These are phyloP conservation scores for Mustelus asterias DNA, from an alignment of 2,113 vertebrate species.

Conservation along the genomic window DNA sequence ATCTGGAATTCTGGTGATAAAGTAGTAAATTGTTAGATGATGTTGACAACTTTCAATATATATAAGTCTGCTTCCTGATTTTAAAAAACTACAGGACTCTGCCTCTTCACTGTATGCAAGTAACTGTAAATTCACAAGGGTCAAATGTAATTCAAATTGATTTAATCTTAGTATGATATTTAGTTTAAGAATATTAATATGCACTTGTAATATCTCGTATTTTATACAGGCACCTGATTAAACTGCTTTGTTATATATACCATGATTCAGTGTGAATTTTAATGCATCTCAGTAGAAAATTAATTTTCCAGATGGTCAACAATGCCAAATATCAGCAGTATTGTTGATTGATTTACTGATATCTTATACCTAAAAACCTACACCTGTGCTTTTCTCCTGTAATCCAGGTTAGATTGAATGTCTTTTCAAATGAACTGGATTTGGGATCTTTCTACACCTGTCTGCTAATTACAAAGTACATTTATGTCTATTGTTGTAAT, in stretches of 20 bases:
- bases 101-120: not conserved
- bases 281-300: not conserved
- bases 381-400: not conserved
- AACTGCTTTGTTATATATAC: not conserved
- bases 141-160: slow-evolving; percentile 29
- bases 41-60: not conserved
- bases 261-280: slow-evolving; percentile 16
- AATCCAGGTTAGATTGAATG: not conserved
- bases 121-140: slow-evolving; percentile 8
- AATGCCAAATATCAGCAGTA: not conserved
- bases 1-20: slow-evolving; percentile 3
- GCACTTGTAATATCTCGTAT: slow-evolving; percentile 28
- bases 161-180: slow-evolving; percentile 23
- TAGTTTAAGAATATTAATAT: not conserved
- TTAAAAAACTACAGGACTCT: not conserved
- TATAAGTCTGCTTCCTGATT: not conserved
- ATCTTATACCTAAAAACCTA: not conserved
- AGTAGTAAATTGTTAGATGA: slow-evolving; percentile 7
- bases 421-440: not conserved
- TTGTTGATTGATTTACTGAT: not conserved
- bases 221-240: slow-evolving; percentile 22
- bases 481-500: not conserved
- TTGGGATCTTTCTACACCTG: not conserved
- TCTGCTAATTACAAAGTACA: not conserved
- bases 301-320: not conserved